Evolutionary conservation across 2,888 invertebrate species (phyloP), one percentile per base, ranked within the genome.

Genomic region (Lordiphosa fenestrarum): DNA sequence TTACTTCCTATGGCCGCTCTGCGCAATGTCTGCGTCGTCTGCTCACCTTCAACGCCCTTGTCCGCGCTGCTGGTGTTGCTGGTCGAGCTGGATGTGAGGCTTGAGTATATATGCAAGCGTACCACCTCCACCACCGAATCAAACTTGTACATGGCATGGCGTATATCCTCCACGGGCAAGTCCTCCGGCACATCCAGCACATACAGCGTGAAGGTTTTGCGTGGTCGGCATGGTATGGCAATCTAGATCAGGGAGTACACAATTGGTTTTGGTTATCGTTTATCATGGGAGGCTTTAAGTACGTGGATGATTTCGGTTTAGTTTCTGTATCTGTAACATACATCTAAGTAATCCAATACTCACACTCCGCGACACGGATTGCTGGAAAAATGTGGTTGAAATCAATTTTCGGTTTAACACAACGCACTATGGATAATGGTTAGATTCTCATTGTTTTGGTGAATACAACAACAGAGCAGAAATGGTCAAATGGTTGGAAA

Each of bases 141-240:
- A 87, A 93, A 95, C 90, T 94, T 94, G 90, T 94, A 95, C 69
- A 94, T 91, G n/a, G 94, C 93, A 85, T 94, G 94, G 39, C 95
- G 91, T 21, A 96, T 93, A 88, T 96, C 96, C 75, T 96, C 96
- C 84, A 95, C 95, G 0, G 96, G 96, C 21, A 96, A 91, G 85
- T 96, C 95, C 74, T 94, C 94, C 0, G 96, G 96, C 48, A 96
- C 93, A 86, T 96, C 96, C 84, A 95, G 92, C 44, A 95, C 95
- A 88, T 94, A 93, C 68, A 95, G 91, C 5, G 95, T 95, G 88
- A 95, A 96, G n/a, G 95, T 95, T 90, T 95, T 95, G 86, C 95
- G 95, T 0, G 96, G 96, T 76, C 96, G 92, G 88, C 96, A 96
- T 4, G 95, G 95, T 81, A 96, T 95, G 37, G 95, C 93, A 69